Evolutionary conservation across 2,888 invertebrate species (phyloP).

Genomic region (Byasa hedistus): DNA sequence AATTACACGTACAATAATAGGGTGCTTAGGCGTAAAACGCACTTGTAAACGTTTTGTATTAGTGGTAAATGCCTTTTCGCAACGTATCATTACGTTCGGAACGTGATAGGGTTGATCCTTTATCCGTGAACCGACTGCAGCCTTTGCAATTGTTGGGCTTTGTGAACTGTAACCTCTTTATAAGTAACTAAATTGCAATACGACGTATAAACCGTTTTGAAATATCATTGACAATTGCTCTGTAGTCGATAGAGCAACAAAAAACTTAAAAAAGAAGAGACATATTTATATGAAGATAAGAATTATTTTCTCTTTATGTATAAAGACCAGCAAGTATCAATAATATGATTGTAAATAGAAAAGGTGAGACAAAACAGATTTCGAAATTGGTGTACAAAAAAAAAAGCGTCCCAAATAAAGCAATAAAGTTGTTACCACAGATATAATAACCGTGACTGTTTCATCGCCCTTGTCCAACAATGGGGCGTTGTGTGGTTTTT

Average conservation of each 20-base stretch:
- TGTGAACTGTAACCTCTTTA: conserved; percentile 10
- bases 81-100: conserved; percentile 27
- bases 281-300: too few species aligned
- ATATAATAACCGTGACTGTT: conserved; percentile 67
- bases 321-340: too few species aligned
- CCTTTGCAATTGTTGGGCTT: conserved; percentile 21
- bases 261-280: too few species aligned
- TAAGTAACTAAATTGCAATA: not conserved
- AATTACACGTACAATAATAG: conserved; percentile 23
- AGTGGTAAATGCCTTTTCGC: conserved; percentile 27
- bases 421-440: conserved; percentile 69
- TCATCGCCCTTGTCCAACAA: conserved; percentile 59
- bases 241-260: too few species aligned
- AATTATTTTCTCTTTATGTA: too few species aligned
- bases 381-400: not conserved
- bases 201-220: not conserved
- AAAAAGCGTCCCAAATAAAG: conserved; percentile 59
- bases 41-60: conserved; percentile 23
- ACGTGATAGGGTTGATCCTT: conserved; percentile 29
- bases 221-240: too few species aligned
- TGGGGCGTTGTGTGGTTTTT: conserved; percentile 63
- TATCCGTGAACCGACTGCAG: conserved; percentile 25
- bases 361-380: not conserved
- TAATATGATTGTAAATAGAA: not conserved
- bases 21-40: conserved; percentile 23